Conservation (phyloP, 2,113 vertebrate genomes). For the Urocynchramus pylzowi region DNA sequence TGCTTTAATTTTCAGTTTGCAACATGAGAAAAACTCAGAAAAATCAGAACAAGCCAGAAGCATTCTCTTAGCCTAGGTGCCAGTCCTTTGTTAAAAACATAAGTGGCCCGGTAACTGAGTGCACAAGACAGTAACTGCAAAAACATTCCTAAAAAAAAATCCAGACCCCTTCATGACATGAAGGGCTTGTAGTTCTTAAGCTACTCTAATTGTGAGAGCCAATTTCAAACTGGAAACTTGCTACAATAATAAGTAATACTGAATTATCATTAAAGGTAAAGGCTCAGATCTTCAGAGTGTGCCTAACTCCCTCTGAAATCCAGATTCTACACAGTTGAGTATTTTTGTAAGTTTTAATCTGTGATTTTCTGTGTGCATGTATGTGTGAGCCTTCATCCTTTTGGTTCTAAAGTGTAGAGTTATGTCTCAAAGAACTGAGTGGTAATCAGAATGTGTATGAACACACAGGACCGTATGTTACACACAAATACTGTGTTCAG, state of each 20-base stretch:
- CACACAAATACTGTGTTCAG: neutral
- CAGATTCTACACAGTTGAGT: neutral
- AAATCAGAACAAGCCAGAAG: neutral
- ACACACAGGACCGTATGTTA: neutral
- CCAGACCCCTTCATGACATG: neutral
- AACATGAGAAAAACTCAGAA: neutral
- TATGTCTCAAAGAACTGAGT: neutral
- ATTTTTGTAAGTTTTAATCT: neutral
- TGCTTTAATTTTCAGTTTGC: neutral
- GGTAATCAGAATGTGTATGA: neutral
- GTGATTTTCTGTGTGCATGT: neutral
- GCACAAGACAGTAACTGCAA: neutral
- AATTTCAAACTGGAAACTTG: neutral
- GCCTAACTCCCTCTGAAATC: neutral
- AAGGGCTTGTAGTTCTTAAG: neutral
- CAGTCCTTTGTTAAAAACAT: neutral
- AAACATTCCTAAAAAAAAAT: neutral
- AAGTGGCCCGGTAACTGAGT: neutral
- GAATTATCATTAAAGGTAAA: neutral
- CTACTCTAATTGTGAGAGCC: neutral
- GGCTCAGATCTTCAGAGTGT: neutral
- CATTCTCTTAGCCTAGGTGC: neutral
- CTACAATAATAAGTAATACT: neutral
- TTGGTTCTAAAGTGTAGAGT: neutral
- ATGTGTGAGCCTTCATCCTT: neutral